phyloP scores from a whole-genome alignment of 2,113 vertebrate species.

The Thomomys bottae region DNA sequence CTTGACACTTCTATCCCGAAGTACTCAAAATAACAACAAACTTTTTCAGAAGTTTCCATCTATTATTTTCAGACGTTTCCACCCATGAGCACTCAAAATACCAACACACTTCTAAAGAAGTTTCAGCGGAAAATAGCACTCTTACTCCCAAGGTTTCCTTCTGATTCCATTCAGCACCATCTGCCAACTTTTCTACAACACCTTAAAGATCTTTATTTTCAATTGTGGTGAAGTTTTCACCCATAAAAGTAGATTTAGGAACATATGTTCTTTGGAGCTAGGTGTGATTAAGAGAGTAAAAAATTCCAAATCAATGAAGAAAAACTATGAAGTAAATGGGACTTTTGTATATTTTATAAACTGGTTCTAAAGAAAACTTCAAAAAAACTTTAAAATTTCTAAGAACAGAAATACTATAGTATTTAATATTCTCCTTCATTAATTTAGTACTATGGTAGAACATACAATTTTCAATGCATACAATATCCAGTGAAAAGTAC shows the following conservation, averaged over 20 bases:
- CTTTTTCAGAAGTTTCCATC: neutral
- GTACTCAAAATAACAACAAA: slow-evolving; percentile 4
- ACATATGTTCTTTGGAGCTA: slow-evolving; percentile 10
- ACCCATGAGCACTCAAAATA: neutral
- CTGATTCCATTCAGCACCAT: too few relatives aligned
- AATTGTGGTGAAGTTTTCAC: neutral
- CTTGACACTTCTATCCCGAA: neutral
- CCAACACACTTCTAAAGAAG: neutral
- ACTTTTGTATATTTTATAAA: neutral
- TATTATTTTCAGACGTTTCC: neutral
- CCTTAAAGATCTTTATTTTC: slow-evolving; percentile 4
- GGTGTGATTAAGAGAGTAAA: neutral
- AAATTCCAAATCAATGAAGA: slow-evolving; percentile 2
- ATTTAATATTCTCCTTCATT: slow-evolving; percentile 38
- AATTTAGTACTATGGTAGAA: neutral
- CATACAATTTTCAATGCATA: neutral
- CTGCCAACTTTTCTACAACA: neutral
- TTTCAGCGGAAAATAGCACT: neutral
- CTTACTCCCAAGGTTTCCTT: neutral
- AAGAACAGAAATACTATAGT: slow-evolving; percentile 39
- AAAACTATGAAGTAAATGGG: neutral
- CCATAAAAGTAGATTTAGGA: neutral
- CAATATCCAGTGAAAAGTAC: neutral
- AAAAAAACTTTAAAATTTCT: neutral
- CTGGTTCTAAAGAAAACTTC: neutral